These are phyloP conservation scores for Scopus umbretta DNA, from an alignment of 2,113 vertebrate species.

Conservation along the genomic window DNA sequence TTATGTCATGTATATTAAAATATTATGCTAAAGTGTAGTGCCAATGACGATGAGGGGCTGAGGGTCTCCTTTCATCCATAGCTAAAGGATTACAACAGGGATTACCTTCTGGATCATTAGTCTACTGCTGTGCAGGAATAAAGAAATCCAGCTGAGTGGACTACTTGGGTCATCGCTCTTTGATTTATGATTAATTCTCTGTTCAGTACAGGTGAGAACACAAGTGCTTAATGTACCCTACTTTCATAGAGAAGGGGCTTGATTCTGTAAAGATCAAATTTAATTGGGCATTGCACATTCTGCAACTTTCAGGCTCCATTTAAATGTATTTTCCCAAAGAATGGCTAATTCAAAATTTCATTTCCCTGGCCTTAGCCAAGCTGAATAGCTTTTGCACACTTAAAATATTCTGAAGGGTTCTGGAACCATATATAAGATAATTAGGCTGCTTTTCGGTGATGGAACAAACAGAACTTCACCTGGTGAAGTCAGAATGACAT, in stretches of 20 bases:
- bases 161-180: not conserved
- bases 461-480: conserved; percentile 40
- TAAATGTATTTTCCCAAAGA: conserved; percentile 29
- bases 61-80: conserved; percentile 7
- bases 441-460: not conserved
- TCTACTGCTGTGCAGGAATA: conserved; percentile 26
- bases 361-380: conserved; percentile 13
- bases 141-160: conserved; percentile 35
- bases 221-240: conserved; percentile 26
- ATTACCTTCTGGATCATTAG: conserved; percentile 48
- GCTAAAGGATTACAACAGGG: conserved; percentile 8
- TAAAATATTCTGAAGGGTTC: conserved; percentile 4
- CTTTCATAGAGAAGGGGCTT: not conserved
- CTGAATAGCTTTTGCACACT: conserved; percentile 36
- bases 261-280: conserved; percentile 24
- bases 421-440: not conserved
- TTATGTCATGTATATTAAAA: not conserved
- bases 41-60: not conserved
- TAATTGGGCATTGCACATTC: conserved; percentile 13
- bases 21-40: not conserved
- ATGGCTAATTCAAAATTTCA: conserved; percentile 37
- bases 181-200: conserved; percentile 40
- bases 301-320: not conserved
- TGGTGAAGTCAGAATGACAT: conserved; percentile 33
- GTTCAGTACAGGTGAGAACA: conserved; percentile 19